A percentile compares a stretch with the other conserved stretches of the same genome.
phyloP scores from a whole-genome alignment of 1,140 invertebrate species.

The Solenopsis fugax region DNA sequence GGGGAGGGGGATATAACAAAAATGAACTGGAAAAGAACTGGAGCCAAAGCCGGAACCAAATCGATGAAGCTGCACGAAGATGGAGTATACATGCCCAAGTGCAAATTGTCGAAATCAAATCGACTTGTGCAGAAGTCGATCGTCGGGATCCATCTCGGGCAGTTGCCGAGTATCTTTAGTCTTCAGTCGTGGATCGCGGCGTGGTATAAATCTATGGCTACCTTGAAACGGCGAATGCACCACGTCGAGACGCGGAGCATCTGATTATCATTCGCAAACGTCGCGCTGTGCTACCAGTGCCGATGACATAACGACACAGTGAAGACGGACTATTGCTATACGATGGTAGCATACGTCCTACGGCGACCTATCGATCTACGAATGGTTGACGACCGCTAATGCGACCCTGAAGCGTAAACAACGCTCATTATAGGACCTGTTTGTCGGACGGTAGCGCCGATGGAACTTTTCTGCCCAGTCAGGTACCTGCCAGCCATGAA shows the following conservation, averaged over 20 bases:
- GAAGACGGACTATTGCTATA: constrained; percentile 32
- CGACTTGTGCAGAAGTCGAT: background rate
- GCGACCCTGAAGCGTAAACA: constrained; percentile 60
- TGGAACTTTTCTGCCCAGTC: constrained; percentile 45
- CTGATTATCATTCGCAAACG: constrained; percentile 58
- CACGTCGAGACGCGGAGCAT: background rate
- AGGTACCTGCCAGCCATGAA: constrained; percentile 57
- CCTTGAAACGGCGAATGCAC: constrained; percentile 1
- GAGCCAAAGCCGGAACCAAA: background rate
- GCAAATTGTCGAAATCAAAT: constrained; percentile 38
- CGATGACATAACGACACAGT: constrained; percentile 33
- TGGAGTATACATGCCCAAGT: background rate
- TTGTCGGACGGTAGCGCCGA: constrained; percentile 28
- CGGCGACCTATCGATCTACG: constrained; percentile 58
- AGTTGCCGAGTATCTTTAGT: background rate
- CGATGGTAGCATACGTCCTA: constrained; percentile 29
- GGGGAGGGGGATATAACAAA: background rate
- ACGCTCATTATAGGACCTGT: constrained; percentile 50
- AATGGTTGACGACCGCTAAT: constrained; percentile 51
- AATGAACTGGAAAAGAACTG: background rate
- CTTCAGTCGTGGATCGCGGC: background rate
- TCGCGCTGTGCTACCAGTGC: constrained; percentile 23
- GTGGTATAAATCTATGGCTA: constrained; percentile 14
- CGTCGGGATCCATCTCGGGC: background rate
- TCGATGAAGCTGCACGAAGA: background rate